These are phyloP conservation scores for Sarcophaga peregrina DNA, from an alignment of 1,140 invertebrate species.

Conservation along the genomic window DNA sequence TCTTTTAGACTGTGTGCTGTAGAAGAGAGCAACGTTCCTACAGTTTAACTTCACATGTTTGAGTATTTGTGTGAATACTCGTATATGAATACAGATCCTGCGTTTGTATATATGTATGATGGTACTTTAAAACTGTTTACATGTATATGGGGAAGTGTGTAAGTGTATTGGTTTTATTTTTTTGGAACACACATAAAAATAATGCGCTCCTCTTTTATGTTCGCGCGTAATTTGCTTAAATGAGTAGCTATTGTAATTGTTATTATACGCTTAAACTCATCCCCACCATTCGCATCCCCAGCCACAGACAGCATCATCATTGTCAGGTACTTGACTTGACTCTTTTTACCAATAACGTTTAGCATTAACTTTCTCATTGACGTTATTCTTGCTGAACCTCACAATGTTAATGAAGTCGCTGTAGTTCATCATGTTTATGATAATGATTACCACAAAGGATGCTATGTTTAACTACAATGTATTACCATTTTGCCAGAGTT, in stretches of 20 bases:
- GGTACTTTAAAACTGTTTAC: neutral
- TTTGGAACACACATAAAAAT: neutral
- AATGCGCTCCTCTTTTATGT: neutral
- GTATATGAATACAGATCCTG: too few species aligned
- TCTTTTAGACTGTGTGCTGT: too few species aligned
- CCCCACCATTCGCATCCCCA: too few species aligned
- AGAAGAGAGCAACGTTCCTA: too few species aligned
- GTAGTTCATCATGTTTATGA: neutral
- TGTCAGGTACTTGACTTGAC: too few species aligned
- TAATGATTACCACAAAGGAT: neutral
- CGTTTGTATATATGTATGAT: neutral
- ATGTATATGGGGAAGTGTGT: neutral
- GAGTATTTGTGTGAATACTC: too few species aligned
- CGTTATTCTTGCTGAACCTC: too few species aligned
- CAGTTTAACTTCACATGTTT: too few species aligned
- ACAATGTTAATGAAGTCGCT: neutral
- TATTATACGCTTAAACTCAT: neutral
- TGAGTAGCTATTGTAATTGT: constrained; percentile 19
- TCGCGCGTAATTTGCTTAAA: constrained; percentile 5
- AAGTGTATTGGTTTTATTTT: neutral
- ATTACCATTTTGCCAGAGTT: too few species aligned
- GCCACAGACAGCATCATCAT: too few species aligned
- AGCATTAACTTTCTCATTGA: too few species aligned
- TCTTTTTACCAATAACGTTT: too few species aligned
- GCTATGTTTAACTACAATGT: neutral